Conservation (phyloP, 2,113 vertebrate species). For the Hippocampus barbouri region DNA sequence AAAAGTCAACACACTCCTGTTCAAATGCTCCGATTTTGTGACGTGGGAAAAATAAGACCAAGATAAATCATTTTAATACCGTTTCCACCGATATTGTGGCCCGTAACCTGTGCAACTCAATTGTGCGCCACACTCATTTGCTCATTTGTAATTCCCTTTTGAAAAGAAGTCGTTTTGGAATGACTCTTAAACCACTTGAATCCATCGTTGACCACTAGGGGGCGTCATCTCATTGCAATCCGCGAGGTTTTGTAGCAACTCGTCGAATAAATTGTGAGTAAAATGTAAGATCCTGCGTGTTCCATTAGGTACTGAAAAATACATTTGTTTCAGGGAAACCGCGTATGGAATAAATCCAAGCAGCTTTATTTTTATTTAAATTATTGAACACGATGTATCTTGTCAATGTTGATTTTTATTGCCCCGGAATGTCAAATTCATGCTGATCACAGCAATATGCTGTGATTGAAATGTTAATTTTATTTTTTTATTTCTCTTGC, state of each 20-base stretch:
- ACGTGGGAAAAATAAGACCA: not conserved
- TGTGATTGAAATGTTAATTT: too few relatives aligned
- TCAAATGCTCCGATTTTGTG: not conserved
- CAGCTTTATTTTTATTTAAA: not conserved
- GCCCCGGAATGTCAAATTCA: too few relatives aligned
- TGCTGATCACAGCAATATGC: too few relatives aligned
- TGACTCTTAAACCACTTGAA: not conserved
- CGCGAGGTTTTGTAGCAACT: not conserved
- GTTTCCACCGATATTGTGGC: not conserved
- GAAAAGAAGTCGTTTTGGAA: not conserved
- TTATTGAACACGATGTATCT: too few relatives aligned
- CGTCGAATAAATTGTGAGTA: too few relatives aligned
- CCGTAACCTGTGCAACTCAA: not conserved
- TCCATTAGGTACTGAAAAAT: not conserved
- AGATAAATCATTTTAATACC: not conserved
- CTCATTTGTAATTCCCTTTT: not conserved
- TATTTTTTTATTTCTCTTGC: too few relatives aligned
- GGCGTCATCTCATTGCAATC: conserved; percentile 24
- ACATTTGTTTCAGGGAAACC: too few relatives aligned
- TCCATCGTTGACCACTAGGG: conserved; percentile 37
- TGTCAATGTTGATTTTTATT: too few relatives aligned
- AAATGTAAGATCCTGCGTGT: too few relatives aligned
- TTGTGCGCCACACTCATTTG: too few relatives aligned
- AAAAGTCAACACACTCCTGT: not conserved
- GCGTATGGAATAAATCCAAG: too few relatives aligned